Base-by-base conservation (phyloP, 2,888 invertebrate species). In the Polyploca ridens region DNA sequence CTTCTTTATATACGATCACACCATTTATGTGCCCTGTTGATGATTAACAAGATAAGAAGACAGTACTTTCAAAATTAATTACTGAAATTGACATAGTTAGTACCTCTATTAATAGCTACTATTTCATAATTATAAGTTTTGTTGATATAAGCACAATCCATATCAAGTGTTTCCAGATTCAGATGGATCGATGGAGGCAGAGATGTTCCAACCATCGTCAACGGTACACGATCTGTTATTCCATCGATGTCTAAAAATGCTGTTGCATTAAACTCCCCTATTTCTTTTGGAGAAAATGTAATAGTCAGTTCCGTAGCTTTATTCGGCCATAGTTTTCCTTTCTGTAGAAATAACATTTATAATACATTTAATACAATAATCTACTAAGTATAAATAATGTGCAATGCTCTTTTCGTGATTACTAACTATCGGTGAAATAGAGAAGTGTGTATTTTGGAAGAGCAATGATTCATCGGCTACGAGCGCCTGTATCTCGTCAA, bases 231-330 rank as follows among this genome's bases (percentile, higher is more conserved):
- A 16, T 94, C 86, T 61, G 82, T 81, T 5, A 90, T 85, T 8
- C 96, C 96, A 64, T 95, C 94, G 4, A 96, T 89, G 73, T 96
- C 96, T 68, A 96, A 88, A 85, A 94, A 96, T 0, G 94, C 94
- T 0, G 76, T 85, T n/a, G 90, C 84, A 57, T 88, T 83, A 72
- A 95, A 94, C 58, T 90, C 89, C 13, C 94, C 94, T 62, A 95
- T 91, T 75, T 87, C 86, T 75, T 91, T 86, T 0, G 96, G 96
- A 44, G 85, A 76, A 86, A 96, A 96, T 64, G 93, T 91, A 66
- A 96, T 83, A 0, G 88, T 93, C 65, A 96, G 80, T 64, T 95
- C 94, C 27, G 91, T 88, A 5, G 85, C 75, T 77, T 94, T 94
- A 63, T 94, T 93, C 0, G 96, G 95, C 94, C 95, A 95, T 38